These are phyloP conservation scores for Malaclemys terrapin DNA, from an alignment of 2,113 vertebrate genomes.

Conservation along the genomic window DNA sequence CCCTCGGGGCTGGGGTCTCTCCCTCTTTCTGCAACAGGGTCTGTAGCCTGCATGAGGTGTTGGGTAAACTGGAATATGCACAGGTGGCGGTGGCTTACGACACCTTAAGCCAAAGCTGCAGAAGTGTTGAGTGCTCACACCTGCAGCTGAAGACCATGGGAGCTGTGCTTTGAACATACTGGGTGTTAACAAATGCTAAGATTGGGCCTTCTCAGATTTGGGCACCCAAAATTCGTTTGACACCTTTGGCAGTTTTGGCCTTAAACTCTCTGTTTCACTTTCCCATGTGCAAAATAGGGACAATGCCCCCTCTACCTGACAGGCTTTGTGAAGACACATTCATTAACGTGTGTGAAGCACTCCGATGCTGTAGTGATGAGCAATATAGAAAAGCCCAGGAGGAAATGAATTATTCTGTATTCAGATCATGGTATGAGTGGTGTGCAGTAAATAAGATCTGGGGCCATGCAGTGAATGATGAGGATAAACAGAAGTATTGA, in stretches of 20 bases:
- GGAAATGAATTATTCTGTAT: constrained; percentile 23
- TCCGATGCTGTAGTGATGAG: neutral
- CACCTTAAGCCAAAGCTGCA: constrained; percentile 12
- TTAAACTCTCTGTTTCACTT: neutral
- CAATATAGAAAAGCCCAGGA: neutral
- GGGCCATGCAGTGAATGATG: constrained; percentile 26
- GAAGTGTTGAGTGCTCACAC: constrained; percentile 2
- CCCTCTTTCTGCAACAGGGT: neutral
- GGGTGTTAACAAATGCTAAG: too few relatives aligned
- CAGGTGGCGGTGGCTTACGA: accelerated
- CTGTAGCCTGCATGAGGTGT: neutral
- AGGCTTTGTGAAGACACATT: neutral
- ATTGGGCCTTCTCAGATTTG: neutral
- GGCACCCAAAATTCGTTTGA: neutral
- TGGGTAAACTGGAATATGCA: neutral
- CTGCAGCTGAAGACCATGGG: neutral
- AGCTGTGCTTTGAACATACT: neutral
- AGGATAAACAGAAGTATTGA: constrained; percentile 29
- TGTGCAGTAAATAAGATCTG: constrained; percentile 8
- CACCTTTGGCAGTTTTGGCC: neutral
- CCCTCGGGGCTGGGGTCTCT: neutral
- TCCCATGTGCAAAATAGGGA: accelerated
- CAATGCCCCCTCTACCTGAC: neutral
- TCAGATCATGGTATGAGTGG: constrained; percentile 26
- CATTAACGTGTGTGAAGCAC: neutral